These are phyloP conservation scores for Caenorhabditis tropicalis DNA, from an alignment of 1,140 invertebrate species.

Conservation along the genomic window DNA sequence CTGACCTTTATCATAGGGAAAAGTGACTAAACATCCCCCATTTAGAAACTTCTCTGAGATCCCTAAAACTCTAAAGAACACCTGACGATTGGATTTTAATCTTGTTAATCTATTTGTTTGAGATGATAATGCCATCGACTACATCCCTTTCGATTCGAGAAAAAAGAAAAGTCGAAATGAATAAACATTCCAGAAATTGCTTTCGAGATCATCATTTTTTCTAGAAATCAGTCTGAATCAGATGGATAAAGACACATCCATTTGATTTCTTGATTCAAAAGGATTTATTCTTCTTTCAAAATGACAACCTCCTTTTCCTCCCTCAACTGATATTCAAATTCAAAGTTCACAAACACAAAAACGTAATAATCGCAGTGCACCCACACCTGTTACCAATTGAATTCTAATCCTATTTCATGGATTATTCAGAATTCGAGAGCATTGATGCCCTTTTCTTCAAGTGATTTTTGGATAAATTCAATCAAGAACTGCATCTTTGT, in stretches of 20 bases:
- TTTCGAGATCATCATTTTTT: too few species aligned
- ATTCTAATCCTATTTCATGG: neutral
- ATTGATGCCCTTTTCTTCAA: neutral
- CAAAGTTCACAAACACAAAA: neutral
- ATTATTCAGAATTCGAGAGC: too few species aligned
- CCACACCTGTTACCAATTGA: neutral
- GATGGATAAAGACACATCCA: too few species aligned
- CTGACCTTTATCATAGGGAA: neutral
- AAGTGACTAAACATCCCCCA: too few species aligned
- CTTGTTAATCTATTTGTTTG: constrained; percentile 5
- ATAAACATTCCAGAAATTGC: neutral
- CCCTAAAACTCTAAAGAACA: neutral
- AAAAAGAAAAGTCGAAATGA: neutral
- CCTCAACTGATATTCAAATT: neutral
- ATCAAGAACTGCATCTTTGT: too few species aligned
- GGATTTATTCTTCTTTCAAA: neutral
- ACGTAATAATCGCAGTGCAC: neutral
- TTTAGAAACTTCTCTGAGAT: neutral
- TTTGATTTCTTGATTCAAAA: too few species aligned
- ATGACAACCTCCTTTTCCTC: neutral
- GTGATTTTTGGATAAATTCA: neutral
- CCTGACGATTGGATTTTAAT: neutral
- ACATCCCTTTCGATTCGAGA: too few species aligned
- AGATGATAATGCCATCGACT: neutral
- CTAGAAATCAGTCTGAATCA: too few species aligned